A percentile compares a stretch with the other conserved stretches of the same genome.
Conservation (phyloP, 1,140 invertebrate genomes). For the Micrasema longulum region DNA sequence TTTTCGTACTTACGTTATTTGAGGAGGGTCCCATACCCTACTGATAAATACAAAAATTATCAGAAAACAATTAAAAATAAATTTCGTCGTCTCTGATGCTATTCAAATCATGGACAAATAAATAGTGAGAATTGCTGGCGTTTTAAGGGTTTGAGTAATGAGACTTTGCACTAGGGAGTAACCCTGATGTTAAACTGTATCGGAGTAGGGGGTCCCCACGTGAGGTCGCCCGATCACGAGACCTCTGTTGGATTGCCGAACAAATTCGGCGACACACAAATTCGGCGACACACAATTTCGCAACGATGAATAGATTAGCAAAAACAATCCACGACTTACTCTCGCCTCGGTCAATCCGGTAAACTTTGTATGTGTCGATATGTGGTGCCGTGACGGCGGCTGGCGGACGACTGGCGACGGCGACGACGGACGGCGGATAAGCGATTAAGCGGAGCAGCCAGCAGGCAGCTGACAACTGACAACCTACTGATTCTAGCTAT, state of each 20-base stretch:
- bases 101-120: no score
- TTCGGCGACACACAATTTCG: slow-evolving; percentile 1
- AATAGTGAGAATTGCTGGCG: no score
- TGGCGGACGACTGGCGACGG: not conserved
- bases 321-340: slow-evolving; percentile 20
- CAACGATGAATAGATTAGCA: slow-evolving; percentile 5
- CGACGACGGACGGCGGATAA: not conserved
- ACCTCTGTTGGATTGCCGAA: not conserved
- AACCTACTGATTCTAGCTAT: no score
- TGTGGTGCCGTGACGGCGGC: not conserved
- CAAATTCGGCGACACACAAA: slow-evolving; percentile 5
- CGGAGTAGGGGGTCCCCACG: not conserved
- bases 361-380: not conserved
- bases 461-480: not conserved
- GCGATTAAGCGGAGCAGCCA: slow-evolving; percentile 2
- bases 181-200: no score
- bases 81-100: no score
- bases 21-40: no score
- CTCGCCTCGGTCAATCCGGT: slow-evolving; percentile 32
- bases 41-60: no score
- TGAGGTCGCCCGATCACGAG: not conserved
- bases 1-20: no score
- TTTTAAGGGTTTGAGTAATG: no score
- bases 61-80: no score
- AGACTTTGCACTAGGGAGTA: no score